Base-by-base conservation (phyloP, 64 coral and sea anemone genomes). In the Pocillopora damicornis region DNA sequence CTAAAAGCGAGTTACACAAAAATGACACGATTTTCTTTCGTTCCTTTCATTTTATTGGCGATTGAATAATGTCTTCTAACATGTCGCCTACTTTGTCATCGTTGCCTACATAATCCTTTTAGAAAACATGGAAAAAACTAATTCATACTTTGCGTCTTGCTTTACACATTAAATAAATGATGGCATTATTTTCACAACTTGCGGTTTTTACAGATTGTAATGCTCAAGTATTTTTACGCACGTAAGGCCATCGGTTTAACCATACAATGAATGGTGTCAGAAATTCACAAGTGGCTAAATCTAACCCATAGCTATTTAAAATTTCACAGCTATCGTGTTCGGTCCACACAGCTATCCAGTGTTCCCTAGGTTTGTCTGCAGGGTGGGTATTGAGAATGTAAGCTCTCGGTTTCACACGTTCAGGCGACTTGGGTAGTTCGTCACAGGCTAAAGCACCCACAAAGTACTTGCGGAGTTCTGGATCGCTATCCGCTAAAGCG, bases 301-400 rank as follows among this genome's bases (percentile, higher is more conserved):
- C 0, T 30, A 30, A 30, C 0, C 30, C 30, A 30, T 30, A 30
- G 0, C 30, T 79, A 38, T 79, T 0, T n/a, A 79, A 20, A 12
- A 86, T 10, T 86, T 86, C 36, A 23, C 82, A 72, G 0, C 37
- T 15, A 5, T 38, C 23, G 3, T 11, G 5, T 1, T 86, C 14
- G 13, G 82, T 86, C 82, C 82, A 88, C 18, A 88, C 10, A 58
- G 74, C 86, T 30, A 30, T 30, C 30, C 30, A 30, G 30, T 30
- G 30, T 30, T 25, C 17, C 20, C 72, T 58, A 5, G 74, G 56
- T 61, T 77, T 76, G 11, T 60, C 59, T 16, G 75, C 5, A 26
- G 86, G 86, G 34, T 88, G 57, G 4, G 30, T 30, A 30, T 30
- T 30, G 30, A 30, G 0, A 30, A 30, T 30, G 30, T 30, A 30